Percentiles rank a stretch among this genome's conserved stretches.
Evolutionary conservation across 2,888 invertebrate species (phyloP).

Genomic region (Quadriops clusia): DNA sequence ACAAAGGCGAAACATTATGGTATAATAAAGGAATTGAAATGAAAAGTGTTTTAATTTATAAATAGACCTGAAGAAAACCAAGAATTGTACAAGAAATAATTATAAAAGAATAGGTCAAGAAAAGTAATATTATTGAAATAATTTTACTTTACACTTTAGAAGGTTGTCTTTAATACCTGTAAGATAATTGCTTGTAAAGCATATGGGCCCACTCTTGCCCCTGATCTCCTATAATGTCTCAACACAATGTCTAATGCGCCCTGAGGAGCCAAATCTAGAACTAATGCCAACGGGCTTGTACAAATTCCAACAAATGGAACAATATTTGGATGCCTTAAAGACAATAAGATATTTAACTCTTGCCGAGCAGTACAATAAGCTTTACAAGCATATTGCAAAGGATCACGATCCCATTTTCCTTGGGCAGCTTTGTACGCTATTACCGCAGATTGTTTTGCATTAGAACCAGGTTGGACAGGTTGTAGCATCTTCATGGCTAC

Average conservation of each 20-base stretch:
- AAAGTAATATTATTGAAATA: constrained; percentile 1
- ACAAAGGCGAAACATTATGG: constrained; percentile 6
- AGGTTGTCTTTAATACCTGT: no score
- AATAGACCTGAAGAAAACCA: not conserved
- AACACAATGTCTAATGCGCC: constrained; percentile 81
- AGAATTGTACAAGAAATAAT: not conserved
- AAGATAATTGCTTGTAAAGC: constrained; percentile 75
- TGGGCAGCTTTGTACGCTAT: constrained; percentile 38
- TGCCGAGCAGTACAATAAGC: constrained; percentile 94
- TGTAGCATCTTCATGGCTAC: constrained; percentile 95
- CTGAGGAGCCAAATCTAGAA: constrained; percentile 82
- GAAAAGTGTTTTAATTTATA: not conserved
- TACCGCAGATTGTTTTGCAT: constrained; percentile 52
- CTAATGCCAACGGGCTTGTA: constrained; percentile 75
- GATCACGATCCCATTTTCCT: constrained; percentile 91
- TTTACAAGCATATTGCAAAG: constrained; percentile 83
- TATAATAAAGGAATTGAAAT: constrained; percentile 1
- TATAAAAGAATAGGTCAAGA: not conserved
- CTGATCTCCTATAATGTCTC: constrained; percentile 74
- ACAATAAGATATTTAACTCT: constrained; percentile 78
- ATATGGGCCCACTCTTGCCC: constrained; percentile 67
- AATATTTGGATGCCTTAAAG: constrained; percentile 82
- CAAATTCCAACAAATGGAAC: constrained; percentile 87
- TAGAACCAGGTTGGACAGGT: constrained; percentile 76
- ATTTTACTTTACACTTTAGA: no score